Evolutionary conservation across 2,113 vertebrate species (phyloP).

Genomic region (Phalacrocorax pelagicus): DNA sequence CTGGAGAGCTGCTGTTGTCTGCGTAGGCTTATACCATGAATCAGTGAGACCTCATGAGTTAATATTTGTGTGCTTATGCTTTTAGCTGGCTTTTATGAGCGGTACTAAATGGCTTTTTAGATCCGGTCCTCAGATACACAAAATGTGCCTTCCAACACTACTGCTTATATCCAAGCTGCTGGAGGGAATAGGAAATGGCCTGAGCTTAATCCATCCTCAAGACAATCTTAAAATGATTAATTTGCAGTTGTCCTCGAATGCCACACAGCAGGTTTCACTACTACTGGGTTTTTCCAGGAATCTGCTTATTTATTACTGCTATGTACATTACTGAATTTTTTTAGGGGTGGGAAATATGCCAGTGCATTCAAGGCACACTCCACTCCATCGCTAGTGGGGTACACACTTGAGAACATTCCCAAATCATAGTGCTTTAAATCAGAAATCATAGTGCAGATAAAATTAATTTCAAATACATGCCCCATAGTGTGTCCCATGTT

Average conservation of each 20-base stretch:
- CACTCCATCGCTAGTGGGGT: background rate
- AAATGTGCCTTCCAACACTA: background rate
- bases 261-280: conserved; percentile 3
- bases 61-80: background rate
- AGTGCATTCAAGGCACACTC: background rate
- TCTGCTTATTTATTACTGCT: background rate
- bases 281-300: background rate
- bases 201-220: background rate
- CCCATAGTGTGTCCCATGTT: background rate
- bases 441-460: background rate
- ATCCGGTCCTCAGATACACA: background rate
- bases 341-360: background rate
- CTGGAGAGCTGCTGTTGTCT: background rate
- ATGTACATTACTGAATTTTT: background rate
- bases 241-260: background rate
- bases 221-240: conserved; percentile 20
- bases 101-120: conserved; percentile 1
- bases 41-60: conserved; percentile 10
- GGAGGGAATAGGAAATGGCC: conserved; percentile 3
- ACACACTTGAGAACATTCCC: background rate
- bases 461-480: background rate
- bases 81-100: background rate
- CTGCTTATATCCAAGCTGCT: background rate
- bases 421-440: background rate
- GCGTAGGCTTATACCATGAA: background rate